Base-by-base conservation (phyloP, 92 coral and sea anemone genomes). In the Paramuricea clavata region DNA sequence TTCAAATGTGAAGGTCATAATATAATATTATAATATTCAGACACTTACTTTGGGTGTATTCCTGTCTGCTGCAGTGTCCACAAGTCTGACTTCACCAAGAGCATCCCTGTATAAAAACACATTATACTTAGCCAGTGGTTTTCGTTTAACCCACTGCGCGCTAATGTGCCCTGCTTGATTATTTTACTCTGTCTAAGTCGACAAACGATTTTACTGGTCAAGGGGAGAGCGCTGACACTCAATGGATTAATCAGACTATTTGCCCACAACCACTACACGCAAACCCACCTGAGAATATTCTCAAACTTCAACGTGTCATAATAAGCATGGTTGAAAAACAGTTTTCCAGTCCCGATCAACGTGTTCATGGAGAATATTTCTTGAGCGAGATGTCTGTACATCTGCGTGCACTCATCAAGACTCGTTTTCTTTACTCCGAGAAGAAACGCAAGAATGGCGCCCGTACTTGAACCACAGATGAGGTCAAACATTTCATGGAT, bases 391-490 rank as follows among this genome's bases (percentile, higher is more conserved):
- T 94, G 93, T 36, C 87, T 92, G 77, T 96, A 96, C 49, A 92
- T 88, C 77, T 87, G 87, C 43, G 93, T 94, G 86, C 99, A 96
- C 44, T 96, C 99, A 28, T 93, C 98, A 35, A 96, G 88, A 0
- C 94, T 90, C 30, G 91, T 70, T 90, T 90, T 94, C 93, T 89
- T 94, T 34, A 96, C 85, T 17, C 94, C 97, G 68, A 96, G 83
- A 49, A 96, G 90, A 67, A 94, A 93, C 12, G 99, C 98, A 7
- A 96, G 76, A 12, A 96, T 94, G 28, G 98, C 99, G 19, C 99
- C 99, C 9, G 99, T 96, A 9, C 98, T 94, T 1, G 95, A 92
- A 15, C 99, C 99, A 83, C 99, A 96, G 44, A 96, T 93, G 39
- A 89, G 65, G 81, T 96, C 99, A 87, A 96, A 96, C 76, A 92